These are phyloP conservation scores for Saturnia japonica DNA, from an alignment of 2,888 invertebrate genomes.

Conservation along the genomic window DNA sequence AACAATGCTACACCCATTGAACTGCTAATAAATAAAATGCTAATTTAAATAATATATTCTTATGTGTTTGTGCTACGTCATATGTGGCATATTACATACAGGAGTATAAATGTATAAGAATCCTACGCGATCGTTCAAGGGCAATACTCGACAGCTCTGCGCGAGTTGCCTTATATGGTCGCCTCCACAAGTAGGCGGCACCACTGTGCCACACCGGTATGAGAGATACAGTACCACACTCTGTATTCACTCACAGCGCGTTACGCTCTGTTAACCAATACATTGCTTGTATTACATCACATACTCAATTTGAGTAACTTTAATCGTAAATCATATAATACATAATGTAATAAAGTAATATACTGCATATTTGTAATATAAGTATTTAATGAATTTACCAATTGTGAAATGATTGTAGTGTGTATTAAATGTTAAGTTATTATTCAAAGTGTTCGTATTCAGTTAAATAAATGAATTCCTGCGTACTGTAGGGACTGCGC, in stretches of 20 bases:
- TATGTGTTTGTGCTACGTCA: background rate
- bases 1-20: background rate
- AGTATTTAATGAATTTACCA: too few species aligned
- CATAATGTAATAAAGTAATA: too few species aligned
- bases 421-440: too few species aligned
- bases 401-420: too few species aligned
- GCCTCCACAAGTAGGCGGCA: background rate
- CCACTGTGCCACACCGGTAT: background rate
- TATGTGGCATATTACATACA: background rate
- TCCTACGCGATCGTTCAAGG: conserved; percentile 6
- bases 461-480: too few species aligned
- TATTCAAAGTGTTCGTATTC: too few species aligned
- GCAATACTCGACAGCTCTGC: background rate
- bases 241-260: background rate
- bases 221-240: background rate
- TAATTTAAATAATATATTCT: background rate
- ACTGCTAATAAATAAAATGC: background rate
- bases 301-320: background rate
- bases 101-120: background rate
- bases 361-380: too few species aligned
- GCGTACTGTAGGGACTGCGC: too few species aligned
- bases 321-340: background rate
- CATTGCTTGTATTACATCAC: background rate
- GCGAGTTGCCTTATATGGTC: background rate
- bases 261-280: background rate